Evolutionary conservation across 53 echinoderm and acorn worm species (phyloP).

Genomic region (Mesocentrotus franciscanus): DNA sequence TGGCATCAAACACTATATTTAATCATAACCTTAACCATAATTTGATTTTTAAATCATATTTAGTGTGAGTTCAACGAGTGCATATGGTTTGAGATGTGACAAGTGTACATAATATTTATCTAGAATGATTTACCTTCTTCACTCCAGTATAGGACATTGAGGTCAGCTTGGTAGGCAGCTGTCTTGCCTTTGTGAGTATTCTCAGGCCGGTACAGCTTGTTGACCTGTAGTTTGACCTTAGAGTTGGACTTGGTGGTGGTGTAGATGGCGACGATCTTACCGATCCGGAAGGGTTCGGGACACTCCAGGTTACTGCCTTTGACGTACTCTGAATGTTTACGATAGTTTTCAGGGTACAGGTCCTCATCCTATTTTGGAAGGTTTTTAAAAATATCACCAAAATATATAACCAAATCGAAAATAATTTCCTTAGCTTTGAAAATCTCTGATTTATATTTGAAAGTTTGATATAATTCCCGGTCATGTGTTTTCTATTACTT

Average conservation of each 20-base stretch:
- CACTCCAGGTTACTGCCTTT: conserved; percentile 96
- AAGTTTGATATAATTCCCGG: no score
- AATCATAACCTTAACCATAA: no score
- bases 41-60: no score
- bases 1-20: no score
- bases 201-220: conserved; percentile 96
- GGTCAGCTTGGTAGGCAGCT: conserved; percentile 88
- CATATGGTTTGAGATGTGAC: no score
- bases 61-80: no score
- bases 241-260: conserved; percentile 76
- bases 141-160: conserved; percentile 96
- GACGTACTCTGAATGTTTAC: conserved; percentile 91
- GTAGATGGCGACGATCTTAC: conserved; percentile 78
- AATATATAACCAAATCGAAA: not conserved
- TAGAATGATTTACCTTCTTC: conserved; percentile 78
- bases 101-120: not conserved
- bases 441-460: no score
- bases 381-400: conserved; percentile 12
- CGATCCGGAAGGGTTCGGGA: conserved; percentile 96
- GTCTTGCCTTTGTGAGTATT: conserved; percentile 94
- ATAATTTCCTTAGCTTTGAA: not conserved
- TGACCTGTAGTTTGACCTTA: conserved; percentile 80
- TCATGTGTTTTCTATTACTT: no score
- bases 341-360: conserved; percentile 89
- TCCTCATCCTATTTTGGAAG: conserved; percentile 83